Evolutionary conservation across 2,113 vertebrate species (phyloP), one percentile per base, ranked within the genome.

Genomic region (Rutilus rutilus): DNA sequence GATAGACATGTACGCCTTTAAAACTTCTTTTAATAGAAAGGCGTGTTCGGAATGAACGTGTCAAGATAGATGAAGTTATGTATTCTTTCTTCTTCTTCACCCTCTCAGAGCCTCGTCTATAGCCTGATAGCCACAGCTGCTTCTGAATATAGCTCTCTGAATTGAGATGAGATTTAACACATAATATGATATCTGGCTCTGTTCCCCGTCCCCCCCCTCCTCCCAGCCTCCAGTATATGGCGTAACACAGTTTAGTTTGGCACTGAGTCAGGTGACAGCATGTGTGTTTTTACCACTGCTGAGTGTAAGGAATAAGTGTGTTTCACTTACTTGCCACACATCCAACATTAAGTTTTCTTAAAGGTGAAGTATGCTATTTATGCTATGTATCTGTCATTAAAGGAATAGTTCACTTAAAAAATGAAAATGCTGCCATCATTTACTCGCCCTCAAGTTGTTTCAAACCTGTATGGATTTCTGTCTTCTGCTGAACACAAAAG

Each of bases 121-220:
- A 64, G 60, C 9, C 60, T 9, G 19, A 57, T 21, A 5, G 23
- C 9, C 60, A 64, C 60, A 64, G 60, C 80, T 81, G 86, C 90
- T 87, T 86, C 91, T 92, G 84, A 91, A 91, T 91, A 88, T 90
- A 92, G 88, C 88, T 82, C 33, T 54, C 88, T 89, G 90, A 88
- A 90, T 92, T 91, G 90, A 89, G 85, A 30, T 65, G 21, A 85
- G 89, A 89, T 90, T 79, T 91, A 88, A 85, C 67, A 85, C 78
- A 60, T 86, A 87, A 91, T 88, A 90, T 81, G 87, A 39, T 92
- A 90, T 88, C 90, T 71, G 77, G 81, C 78, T 90, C 88, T 33
- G 85, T 85, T 84, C 67, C 83, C 27, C 27, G 86, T 85, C 87
- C 62, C 30, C 30, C 23, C 86, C 15, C 79, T 80, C 36, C 64